A percentile compares a stretch with the other conserved stretches of the same genome.
These are phyloP conservation scores for Corynorhinus townsendii DNA, from an alignment of 2,113 vertebrate genomes.

Conservation along the genomic window DNA sequence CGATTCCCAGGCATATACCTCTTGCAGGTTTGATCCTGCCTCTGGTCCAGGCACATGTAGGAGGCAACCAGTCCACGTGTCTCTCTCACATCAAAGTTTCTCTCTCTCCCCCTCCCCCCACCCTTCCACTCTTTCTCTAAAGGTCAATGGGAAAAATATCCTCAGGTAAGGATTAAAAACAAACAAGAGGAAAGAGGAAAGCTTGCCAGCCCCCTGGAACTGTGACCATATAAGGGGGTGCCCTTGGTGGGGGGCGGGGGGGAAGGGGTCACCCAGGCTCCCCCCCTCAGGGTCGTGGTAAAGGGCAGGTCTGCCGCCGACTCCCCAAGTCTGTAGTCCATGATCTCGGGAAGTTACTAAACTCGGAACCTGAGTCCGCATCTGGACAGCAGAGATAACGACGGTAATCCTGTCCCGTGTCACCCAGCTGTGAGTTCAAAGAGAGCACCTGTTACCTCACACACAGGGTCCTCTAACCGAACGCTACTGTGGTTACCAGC, in stretches of 20 bases:
- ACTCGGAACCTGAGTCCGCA: background rate
- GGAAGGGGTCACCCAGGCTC: rapidly evolving
- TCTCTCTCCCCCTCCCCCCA: too few relatives aligned
- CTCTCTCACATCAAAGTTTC: too few relatives aligned
- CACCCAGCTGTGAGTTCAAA: background rate
- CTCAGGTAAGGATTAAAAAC: too few relatives aligned
- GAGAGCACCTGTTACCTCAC: background rate
- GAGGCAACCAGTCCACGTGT: too few relatives aligned
- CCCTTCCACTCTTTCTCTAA: too few relatives aligned
- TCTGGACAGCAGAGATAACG: background rate
- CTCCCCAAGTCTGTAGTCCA: background rate
- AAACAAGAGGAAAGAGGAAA: background rate
- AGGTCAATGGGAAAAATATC: too few relatives aligned
- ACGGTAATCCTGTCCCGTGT: too few relatives aligned
- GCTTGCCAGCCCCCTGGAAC: background rate
- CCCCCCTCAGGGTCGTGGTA: background rate
- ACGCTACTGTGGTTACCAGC: background rate
- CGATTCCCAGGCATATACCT: too few relatives aligned
- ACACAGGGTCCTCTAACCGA: background rate
- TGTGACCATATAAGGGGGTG: background rate
- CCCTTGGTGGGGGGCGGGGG: background rate
- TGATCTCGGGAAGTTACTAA: background rate
- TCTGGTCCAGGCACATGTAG: too few relatives aligned
- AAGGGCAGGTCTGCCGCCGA: background rate
- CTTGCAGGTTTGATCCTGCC: too few relatives aligned